Conservation (phyloP, 1,140 invertebrate species). For the Pachypeltis micranthus region DNA sequence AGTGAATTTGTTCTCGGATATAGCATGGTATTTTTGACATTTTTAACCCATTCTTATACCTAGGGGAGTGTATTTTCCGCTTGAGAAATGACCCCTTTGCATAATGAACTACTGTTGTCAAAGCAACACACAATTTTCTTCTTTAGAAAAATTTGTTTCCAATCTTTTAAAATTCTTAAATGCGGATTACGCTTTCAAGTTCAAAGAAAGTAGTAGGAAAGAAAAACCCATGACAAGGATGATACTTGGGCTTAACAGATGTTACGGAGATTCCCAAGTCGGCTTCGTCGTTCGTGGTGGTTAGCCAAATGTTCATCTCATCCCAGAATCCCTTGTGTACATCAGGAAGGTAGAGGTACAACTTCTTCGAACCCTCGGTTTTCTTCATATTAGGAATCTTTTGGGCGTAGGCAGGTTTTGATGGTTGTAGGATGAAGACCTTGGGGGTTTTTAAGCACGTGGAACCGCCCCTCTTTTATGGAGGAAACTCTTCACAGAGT, state of each 20-base stretch:
- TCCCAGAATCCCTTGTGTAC: neutral
- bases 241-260: neutral
- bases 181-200: neutral
- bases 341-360: no score
- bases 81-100: neutral
- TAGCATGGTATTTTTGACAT: neutral
- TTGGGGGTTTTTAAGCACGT: no score
- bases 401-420: no score
- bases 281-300: neutral
- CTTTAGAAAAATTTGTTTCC: neutral
- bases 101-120: neutral
- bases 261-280: no score
- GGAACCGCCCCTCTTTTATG: no score
- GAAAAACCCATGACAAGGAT: neutral
- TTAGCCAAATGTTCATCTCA: neutral
- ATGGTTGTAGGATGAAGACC: no score
- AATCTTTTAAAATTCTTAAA: neutral
- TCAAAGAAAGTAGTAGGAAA: neutral
- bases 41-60: neutral
- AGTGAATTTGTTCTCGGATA: neutral
- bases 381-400: no score
- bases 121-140: neutral
- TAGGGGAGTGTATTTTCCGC: neutral
- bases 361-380: no score
- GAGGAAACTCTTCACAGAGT: no score